These are phyloP conservation scores for Opisthocomus hoazin DNA, from an alignment of 2,113 vertebrate species.

Conservation along the genomic window DNA sequence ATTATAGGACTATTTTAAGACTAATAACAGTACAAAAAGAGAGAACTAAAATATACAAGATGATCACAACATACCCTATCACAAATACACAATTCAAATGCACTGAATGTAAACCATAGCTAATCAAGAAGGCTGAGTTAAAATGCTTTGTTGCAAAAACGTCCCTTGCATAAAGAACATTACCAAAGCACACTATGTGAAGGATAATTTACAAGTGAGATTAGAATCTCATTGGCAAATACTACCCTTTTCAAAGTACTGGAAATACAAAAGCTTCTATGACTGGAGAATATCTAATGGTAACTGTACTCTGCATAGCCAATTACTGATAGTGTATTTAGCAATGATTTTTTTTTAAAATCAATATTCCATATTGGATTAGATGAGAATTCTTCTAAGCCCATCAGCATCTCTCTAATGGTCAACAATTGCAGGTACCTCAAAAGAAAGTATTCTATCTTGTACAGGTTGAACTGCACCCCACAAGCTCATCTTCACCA, in stretches of 20 bases:
- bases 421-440: background rate
- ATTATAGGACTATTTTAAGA: constrained; percentile 17
- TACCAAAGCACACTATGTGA: background rate
- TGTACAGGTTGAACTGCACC: background rate
- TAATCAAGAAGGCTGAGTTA: background rate
- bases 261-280: background rate
- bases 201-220: background rate
- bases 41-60: background rate
- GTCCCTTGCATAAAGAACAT: background rate
- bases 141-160: background rate
- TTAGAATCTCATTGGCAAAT: background rate
- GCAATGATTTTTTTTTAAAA: background rate
- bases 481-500: background rate
- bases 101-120: background rate
- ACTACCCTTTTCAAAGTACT: background rate
- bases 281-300: background rate
- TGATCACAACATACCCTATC: background rate
- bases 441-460: background rate
- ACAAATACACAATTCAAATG: background rate
- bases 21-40: background rate
- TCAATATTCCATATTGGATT: background rate
- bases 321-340: background rate
- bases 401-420: background rate
- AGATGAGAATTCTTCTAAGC: background rate
- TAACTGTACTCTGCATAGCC: background rate